These are phyloP conservation scores for Gadus macrocephalus DNA, from an alignment of 2,113 vertebrate species.

Conservation along the genomic window DNA sequence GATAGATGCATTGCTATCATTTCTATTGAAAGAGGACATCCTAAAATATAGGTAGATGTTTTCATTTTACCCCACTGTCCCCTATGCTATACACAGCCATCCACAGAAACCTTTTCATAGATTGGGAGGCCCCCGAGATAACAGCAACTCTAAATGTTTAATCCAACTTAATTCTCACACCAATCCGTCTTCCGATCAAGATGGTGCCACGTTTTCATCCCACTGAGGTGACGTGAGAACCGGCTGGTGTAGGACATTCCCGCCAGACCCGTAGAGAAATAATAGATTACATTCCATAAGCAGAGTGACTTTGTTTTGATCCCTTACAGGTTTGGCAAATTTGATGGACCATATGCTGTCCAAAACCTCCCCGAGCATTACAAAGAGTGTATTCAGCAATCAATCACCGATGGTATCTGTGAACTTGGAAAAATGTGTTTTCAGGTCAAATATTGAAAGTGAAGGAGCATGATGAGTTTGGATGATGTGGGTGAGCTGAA, in stretches of 20 bases:
- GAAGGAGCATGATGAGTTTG: background rate
- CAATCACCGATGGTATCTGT: constrained; percentile 31
- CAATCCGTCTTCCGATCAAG: too few species aligned
- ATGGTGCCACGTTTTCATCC: too few species aligned
- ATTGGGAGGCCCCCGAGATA: too few species aligned
- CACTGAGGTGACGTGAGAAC: background rate
- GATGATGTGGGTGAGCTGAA: background rate
- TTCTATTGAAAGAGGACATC: too few species aligned
- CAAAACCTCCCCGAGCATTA: constrained; percentile 37
- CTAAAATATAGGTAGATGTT: too few species aligned
- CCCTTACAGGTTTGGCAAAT: constrained; percentile 39
- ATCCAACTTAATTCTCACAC: too few species aligned
- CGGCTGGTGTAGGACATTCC: background rate
- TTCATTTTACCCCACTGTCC: too few species aligned
- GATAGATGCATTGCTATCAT: too few species aligned
- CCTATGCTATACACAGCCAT: too few species aligned
- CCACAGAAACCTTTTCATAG: too few species aligned
- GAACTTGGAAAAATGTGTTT: constrained; percentile 28
- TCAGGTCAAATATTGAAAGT: constrained; percentile 13
- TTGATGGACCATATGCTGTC: constrained; percentile 43
- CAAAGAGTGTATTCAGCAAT: constrained; percentile 34
- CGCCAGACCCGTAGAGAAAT: background rate
- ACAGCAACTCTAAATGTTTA: too few species aligned
- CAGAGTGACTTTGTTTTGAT: constrained; percentile 30
- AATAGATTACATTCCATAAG: constrained; percentile 40